phyloP scores from a whole-genome alignment of 2,113 vertebrate genomes.

The Cygnus atratus region DNA sequence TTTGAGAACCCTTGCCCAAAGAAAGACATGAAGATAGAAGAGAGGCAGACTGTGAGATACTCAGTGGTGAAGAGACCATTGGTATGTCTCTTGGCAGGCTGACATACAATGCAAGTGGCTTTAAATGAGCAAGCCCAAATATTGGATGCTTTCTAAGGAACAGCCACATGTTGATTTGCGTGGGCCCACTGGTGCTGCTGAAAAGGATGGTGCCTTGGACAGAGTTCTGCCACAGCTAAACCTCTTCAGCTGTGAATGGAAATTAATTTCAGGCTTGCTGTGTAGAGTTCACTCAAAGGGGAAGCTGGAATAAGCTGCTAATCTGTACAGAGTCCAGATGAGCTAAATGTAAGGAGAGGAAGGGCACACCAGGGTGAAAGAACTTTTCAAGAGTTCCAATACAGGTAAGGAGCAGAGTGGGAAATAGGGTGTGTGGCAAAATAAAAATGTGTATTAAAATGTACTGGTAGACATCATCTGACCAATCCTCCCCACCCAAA shows the following conservation, averaged over 20 bases:
- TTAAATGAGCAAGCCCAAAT: neutral
- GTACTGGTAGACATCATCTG: neutral
- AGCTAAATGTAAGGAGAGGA: neutral
- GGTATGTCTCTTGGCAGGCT: neutral
- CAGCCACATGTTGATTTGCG: neutral
- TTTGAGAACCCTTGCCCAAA: neutral
- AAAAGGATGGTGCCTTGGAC: neutral
- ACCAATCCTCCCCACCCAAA: neutral
- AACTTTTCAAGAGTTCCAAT: neutral
- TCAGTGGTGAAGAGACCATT: neutral
- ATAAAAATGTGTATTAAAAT: neutral
- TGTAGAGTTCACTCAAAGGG: neutral
- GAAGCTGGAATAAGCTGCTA: constrained; percentile 9
- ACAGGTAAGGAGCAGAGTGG: neutral
- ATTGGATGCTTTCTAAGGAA: constrained; percentile 9
- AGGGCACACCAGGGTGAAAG: neutral
- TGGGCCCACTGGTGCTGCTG: neutral
- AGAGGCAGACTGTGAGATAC: neutral
- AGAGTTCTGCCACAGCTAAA: neutral
- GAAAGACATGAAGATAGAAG: neutral
- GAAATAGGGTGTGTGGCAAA: neutral
- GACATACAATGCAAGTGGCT: neutral
- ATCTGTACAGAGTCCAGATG: neutral
- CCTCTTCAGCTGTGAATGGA: neutral
- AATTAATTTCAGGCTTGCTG: neutral